These are phyloP conservation scores for Fundulus diaphanus DNA, from an alignment of 2,797 vertebrate genomes.

Conservation along the genomic window DNA sequence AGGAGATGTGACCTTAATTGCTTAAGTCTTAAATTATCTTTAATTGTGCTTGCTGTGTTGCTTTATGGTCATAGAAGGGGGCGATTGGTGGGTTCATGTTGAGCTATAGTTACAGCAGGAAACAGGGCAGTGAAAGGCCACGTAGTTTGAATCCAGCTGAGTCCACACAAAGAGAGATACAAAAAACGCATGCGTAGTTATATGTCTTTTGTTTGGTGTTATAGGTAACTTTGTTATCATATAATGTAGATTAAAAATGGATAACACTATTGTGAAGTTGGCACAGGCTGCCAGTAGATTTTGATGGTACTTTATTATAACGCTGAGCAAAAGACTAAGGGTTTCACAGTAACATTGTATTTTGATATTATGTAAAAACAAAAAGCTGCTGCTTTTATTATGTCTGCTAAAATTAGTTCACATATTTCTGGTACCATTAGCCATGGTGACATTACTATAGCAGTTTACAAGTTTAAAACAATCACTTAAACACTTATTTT, in stretches of 20 bases:
- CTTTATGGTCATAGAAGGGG: slow-evolving; percentile 76
- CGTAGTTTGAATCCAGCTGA: slow-evolving; percentile 65
- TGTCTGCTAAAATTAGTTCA: not conserved
- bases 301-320: not conserved
- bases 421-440: no score
- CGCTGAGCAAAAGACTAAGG: not conserved
- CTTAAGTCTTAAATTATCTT: slow-evolving; percentile 87
- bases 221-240: not conserved
- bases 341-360: not conserved
- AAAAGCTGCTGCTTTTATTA: not conserved
- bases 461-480: not conserved
- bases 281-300: not conserved
- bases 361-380: not conserved
- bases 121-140: slow-evolving; percentile 64
- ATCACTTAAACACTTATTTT: not conserved
- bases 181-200: not conserved
- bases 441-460: not conserved
- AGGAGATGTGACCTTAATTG: slow-evolving; percentile 84
- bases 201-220: not conserved
- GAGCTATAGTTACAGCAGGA: slow-evolving; percentile 69
- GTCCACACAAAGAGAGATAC: slow-evolving; percentile 52
- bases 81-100: slow-evolving; percentile 41
- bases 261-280: not conserved
- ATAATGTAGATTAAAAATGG: not conserved
- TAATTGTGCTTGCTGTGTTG: slow-evolving; percentile 81